Evolutionary conservation across 53 echinoderm and acorn worm species (phyloP).

Genomic region (Temnopleurus reevesii): DNA sequence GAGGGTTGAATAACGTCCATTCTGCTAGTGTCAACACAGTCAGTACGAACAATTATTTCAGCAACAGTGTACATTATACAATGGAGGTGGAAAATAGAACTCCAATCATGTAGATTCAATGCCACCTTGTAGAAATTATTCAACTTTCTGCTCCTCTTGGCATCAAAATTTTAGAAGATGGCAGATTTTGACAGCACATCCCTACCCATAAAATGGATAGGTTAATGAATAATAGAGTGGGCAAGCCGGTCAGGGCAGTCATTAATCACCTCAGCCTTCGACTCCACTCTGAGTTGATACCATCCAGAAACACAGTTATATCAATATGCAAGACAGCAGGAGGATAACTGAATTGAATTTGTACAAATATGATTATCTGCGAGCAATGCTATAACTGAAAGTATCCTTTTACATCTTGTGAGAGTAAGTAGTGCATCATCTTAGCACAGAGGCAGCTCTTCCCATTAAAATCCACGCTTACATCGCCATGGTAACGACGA

Average conservation of each 20-base stretch:
- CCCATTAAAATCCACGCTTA: neutral
- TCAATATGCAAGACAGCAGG: neutral
- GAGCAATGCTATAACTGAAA: neutral
- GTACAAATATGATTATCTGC: neutral
- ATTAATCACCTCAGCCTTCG: neutral
- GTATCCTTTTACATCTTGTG: neutral
- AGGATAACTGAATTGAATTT: neutral
- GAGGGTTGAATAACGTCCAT: neutral
- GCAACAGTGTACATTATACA: too few relatives aligned
- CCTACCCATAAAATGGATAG: too few relatives aligned
- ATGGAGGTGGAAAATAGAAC: too few relatives aligned
- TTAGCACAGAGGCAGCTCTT: neutral
- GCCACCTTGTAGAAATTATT: too few relatives aligned
- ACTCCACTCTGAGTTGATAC: neutral
- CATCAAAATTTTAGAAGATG: too few relatives aligned
- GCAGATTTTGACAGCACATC: too few relatives aligned
- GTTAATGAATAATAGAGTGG: constrained; percentile 12
- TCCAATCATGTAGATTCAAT: too few relatives aligned
- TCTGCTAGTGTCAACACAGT: neutral
- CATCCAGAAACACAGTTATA: neutral
- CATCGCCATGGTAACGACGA: constrained; percentile 4
- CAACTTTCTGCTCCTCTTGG: too few relatives aligned
- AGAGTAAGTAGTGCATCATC: neutral
- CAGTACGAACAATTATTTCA: too few relatives aligned
- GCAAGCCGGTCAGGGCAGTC: neutral